Evolutionary conservation across 2,113 vertebrate species (phyloP), one percentile per base, ranked within the genome.

Genomic region (Neopipo cinnamomea): DNA sequence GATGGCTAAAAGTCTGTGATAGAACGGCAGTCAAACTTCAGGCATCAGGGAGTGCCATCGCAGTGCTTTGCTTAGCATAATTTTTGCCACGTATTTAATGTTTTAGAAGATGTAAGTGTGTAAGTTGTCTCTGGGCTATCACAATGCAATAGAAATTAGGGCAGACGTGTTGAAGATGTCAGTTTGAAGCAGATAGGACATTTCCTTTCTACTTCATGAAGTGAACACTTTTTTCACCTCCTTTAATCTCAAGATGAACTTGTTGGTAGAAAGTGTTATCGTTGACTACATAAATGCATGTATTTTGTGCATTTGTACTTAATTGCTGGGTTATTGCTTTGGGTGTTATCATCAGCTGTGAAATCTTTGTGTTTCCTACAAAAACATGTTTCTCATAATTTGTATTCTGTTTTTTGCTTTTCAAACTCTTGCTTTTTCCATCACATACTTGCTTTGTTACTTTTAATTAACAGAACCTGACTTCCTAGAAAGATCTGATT

Each of bases 401-500:
- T n/a, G n/a, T 59, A 9, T 89, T 83, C 11, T 50, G 11, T 77
- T 66, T 35, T 1, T 90, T 9, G 18, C 15, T 74, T 80, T 71
- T 63, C 53, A 39, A 78, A 75, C 16, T 50, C n/a, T 47, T 19
- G 14, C 22, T 71, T 81, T 93, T 87, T 66, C 1, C 0, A 23
- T 65, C 31, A 41, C 74, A 62, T 63, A 11, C 2, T 74, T 59
- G 5, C 17, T 83, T 56, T 85, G 31, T 87, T 85, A 65, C 56
- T 55, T 72, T 71, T 75, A 78, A 67, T 87, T 78, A 76, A 49
- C 12, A 41, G 53, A 92, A 61, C 50, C 42, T 68, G 44, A 50
- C 53, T 91, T 91, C 91, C 41, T 91, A 46, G 89, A 89, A 93
- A 91, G 91, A 95, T 95, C 81, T 82, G 52, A 91, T 87, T 91